phyloP scores from a whole-genome alignment of 2,888 invertebrate species.

The Nomada fabriciana region DNA sequence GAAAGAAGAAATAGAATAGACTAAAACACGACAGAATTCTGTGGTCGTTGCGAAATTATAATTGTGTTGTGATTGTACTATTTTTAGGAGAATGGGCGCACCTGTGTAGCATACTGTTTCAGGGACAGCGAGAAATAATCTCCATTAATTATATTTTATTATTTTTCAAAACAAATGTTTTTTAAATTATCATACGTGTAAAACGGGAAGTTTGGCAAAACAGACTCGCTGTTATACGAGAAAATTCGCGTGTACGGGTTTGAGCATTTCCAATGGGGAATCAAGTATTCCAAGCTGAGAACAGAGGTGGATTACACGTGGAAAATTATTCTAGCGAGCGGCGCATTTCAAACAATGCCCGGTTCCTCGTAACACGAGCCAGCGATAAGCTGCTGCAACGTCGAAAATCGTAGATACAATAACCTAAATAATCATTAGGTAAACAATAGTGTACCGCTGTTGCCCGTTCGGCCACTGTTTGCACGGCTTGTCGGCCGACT shows the following conservation, averaged over 20 bases:
- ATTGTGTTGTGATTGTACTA: no score
- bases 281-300: slow-evolving; percentile 32
- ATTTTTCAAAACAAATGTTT: neutral
- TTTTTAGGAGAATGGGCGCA: no score
- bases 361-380: slow-evolving; percentile 30
- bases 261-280: slow-evolving; percentile 23
- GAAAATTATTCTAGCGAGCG: slow-evolving; percentile 40
- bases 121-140: neutral
- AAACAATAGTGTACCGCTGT: slow-evolving; percentile 58
- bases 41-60: no score
- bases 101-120: no score
- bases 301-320: slow-evolving; percentile 32
- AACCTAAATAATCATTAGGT: slow-evolving; percentile 61
- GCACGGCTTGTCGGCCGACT: slow-evolving; percentile 10
- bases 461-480: slow-evolving; percentile 30
- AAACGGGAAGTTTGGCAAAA: neutral
- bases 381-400: slow-evolving; percentile 46
- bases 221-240: slow-evolving; percentile 13
- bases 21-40: no score
- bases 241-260: slow-evolving; percentile 19
- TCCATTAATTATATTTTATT: neutral
- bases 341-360: slow-evolving; percentile 40
- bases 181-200: no score
- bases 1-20: no score
- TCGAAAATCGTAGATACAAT: slow-evolving; percentile 42